Percentiles rank a stretch among this genome's conserved stretches.
Evolutionary conservation across 1,140 invertebrate genomes (phyloP).

Genomic region (Mactra quadrangularis): DNA sequence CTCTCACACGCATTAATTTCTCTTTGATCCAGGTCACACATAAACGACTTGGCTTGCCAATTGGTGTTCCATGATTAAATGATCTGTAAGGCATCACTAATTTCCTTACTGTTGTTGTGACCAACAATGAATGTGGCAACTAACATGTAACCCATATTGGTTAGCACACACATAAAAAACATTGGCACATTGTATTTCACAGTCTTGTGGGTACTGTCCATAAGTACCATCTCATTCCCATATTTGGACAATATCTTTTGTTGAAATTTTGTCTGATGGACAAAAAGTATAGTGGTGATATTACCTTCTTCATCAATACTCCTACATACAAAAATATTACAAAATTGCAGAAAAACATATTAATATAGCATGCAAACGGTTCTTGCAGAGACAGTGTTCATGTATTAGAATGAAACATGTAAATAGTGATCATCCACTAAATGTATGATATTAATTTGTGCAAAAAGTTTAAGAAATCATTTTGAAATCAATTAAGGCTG

Average conservation of each 20-base stretch:
- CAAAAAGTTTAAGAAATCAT: too few species aligned
- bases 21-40: background rate
- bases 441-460: too few species aligned
- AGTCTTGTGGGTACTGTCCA: constrained; percentile 54
- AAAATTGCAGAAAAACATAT: too few species aligned
- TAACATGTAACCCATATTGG: constrained; percentile 57
- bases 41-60: background rate
- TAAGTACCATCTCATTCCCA: constrained; percentile 54
- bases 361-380: too few species aligned
- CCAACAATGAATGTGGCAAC: constrained; percentile 58
- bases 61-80: background rate
- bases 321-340: background rate
- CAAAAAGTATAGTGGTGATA: constrained; percentile 8
- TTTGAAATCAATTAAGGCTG: too few species aligned
- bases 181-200: constrained; percentile 50
- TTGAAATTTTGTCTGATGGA: constrained; percentile 38
- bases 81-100: background rate
- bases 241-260: constrained; percentile 24
- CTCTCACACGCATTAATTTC: background rate
- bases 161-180: constrained; percentile 48
- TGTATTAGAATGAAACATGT: too few species aligned
- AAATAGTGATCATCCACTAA: too few species aligned
- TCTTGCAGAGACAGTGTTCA: too few species aligned
- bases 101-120: background rate
- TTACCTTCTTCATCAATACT: background rate